These are phyloP conservation scores for Euura lappo DNA, from an alignment of 1,140 invertebrate genomes.

Conservation along the genomic window DNA sequence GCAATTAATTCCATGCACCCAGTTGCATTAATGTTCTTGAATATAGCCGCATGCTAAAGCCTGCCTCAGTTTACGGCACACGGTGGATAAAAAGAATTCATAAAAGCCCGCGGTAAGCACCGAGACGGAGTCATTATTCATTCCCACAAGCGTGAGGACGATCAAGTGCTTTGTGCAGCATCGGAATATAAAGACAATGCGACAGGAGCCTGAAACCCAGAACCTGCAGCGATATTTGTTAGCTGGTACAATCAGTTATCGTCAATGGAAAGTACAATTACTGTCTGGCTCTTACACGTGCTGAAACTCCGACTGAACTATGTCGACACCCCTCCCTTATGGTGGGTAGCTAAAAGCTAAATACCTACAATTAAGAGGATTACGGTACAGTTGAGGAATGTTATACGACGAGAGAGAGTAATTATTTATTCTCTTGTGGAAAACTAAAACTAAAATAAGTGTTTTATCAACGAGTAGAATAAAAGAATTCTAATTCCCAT, in stretches of 20 bases:
- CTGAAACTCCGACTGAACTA: conserved; percentile 12
- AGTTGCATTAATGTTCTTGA: no score
- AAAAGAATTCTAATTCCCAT: neutral
- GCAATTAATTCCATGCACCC: no score
- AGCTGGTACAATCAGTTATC: conserved; percentile 18
- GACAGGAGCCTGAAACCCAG: no score
- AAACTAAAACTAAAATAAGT: neutral
- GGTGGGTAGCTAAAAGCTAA: conserved; percentile 17
- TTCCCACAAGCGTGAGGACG: no score
- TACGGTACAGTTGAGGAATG: conserved; percentile 11
- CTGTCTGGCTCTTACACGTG: conserved; percentile 13
- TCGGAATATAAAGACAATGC: no score
- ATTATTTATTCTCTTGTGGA: conserved; percentile 18
- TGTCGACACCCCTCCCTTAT: conserved; percentile 2
- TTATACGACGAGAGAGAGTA: conserved; percentile 15
- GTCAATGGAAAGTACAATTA: conserved; percentile 16
- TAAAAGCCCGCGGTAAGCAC: no score
- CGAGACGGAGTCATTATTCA: no score
- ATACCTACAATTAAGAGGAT: conserved; percentile 29
- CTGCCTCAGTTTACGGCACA: no score
- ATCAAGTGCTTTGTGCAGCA: no score
- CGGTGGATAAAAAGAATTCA: no score
- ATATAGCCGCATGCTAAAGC: no score
- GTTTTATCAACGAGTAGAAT: neutral
- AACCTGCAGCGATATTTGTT: neutral